A percentile compares a stretch with the other conserved stretches of the same genome.
These are phyloP conservation scores for Varecia variegata DNA, from an alignment of 2,797 vertebrate species.

Conservation along the genomic window DNA sequence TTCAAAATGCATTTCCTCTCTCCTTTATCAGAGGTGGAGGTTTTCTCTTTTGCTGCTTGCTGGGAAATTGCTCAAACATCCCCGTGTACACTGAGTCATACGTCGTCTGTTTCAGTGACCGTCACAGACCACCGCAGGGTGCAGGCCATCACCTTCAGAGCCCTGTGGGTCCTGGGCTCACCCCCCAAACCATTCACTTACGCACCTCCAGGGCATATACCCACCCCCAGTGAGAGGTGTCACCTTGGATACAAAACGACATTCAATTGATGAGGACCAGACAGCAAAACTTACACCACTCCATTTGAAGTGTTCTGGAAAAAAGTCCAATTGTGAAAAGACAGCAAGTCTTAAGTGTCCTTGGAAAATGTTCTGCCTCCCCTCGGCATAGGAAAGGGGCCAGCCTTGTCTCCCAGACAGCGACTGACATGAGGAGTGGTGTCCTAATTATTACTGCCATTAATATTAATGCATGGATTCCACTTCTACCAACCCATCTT, in stretches of 20 bases:
- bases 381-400: not conserved
- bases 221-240: not conserved
- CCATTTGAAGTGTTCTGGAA: not conserved
- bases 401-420: not conserved
- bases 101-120: not conserved
- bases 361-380: not conserved
- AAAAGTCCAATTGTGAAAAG: not conserved
- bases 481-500: not conserved
- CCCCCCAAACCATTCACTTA: not conserved
- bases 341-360: not conserved
- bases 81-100: not conserved
- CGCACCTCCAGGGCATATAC: not conserved
- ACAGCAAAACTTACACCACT: not conserved
- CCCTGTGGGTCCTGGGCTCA: not conserved
- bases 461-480: slow-evolving; percentile 19
- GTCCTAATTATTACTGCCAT: not conserved
- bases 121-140: not conserved
- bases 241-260: not conserved
- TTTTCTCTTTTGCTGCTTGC: not conserved
- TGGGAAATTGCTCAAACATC: not conserved
- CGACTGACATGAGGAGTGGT: not conserved
- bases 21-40: not conserved
- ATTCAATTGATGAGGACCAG: not conserved
- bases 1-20: not conserved
- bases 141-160: not conserved